Evolutionary conservation across 2,113 vertebrate genomes (phyloP), one percentile per base, ranked within the genome.

Genomic region (Dryoscopus gambensis): DNA sequence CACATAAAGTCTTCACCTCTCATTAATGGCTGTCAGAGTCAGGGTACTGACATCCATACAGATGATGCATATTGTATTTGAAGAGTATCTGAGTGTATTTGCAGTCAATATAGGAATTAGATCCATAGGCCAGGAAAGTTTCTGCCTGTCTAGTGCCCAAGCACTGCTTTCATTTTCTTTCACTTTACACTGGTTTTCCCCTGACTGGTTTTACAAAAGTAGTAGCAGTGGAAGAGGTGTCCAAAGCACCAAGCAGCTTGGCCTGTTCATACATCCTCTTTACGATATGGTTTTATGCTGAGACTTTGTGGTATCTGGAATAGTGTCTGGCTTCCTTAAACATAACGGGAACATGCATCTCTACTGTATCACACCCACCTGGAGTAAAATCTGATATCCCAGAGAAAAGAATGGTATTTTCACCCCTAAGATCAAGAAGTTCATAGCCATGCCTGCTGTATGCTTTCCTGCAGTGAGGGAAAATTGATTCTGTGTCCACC

Each of bases 261-360:
- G 49, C 62, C 44, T 65, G 24, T 69, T 67, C 55, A 39, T 28
- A 50, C 6, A 42, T 15, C 11, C 23, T n/a, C 31, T 85, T 78
- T 68, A 68, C 0, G 0, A 46, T 19, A 70, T 0, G 2, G 24
- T 39, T 91, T 90, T 80, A 64, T 37, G 50, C 25, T 69, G 84
- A 85, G 40, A 47, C 37, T 69, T 93, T 69, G 25, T 85, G 16
- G 25, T 78, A 37, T 33, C 47, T 92, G 52, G 35, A 83, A 74
- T 20, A 74, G 18, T 6, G 42, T 65, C 33, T 55, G 59, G 25
- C 37, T 87, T 91, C 49, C 81, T 86, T 62, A 53, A 85, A 67
- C 23, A 57, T 35, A 59, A 6, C 13, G 11, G 37, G 39, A 95
- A 90, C 17, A 9, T 49, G 42, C 17, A 47, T 16, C 40, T 63